phyloP scores from a whole-genome alignment of 2,888 invertebrate genomes.

The Brachypterus glaber region DNA sequence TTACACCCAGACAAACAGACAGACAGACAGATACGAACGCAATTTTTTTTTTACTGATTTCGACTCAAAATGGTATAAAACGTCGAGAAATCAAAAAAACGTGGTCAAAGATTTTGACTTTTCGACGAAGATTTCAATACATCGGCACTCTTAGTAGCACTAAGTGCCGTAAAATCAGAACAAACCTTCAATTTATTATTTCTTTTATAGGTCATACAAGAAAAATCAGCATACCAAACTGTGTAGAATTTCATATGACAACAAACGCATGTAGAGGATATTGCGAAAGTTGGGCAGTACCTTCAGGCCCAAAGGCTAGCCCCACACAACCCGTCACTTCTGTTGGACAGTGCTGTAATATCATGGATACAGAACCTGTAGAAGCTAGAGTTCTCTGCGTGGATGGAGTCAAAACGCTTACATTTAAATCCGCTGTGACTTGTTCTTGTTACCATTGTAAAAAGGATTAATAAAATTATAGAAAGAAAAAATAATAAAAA shows the following conservation, averaged over 20 bases:
- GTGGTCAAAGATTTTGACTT: too few species aligned
- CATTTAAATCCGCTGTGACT: slow-evolving; percentile 72
- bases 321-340: slow-evolving; percentile 48
- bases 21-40: too few species aligned
- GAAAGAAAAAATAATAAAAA: neutral
- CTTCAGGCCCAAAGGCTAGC: slow-evolving; percentile 51
- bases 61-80: too few species aligned
- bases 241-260: slow-evolving; percentile 73
- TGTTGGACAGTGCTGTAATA: slow-evolving; percentile 81
- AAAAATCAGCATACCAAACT: slow-evolving; percentile 72
- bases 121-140: too few species aligned
- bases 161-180: too few species aligned
- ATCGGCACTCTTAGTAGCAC: too few species aligned
- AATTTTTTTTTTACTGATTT: too few species aligned
- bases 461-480: slow-evolving; percentile 47
- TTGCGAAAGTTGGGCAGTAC: slow-evolving; percentile 80
- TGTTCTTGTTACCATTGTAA: slow-evolving; percentile 84
- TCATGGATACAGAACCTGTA: slow-evolving; percentile 78
- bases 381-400: slow-evolving; percentile 69
- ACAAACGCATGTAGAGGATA: slow-evolving; percentile 83
- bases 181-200: slow-evolving; percentile 4
- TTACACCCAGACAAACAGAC: too few species aligned
- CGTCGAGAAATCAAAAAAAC: too few species aligned
- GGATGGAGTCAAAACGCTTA: slow-evolving; percentile 65
- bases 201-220: slow-evolving; percentile 61